Evolutionary conservation across 2,888 invertebrate genomes (phyloP), one percentile per base, ranked within the genome.

Genomic region (Eupithecia tripunctaria): DNA sequence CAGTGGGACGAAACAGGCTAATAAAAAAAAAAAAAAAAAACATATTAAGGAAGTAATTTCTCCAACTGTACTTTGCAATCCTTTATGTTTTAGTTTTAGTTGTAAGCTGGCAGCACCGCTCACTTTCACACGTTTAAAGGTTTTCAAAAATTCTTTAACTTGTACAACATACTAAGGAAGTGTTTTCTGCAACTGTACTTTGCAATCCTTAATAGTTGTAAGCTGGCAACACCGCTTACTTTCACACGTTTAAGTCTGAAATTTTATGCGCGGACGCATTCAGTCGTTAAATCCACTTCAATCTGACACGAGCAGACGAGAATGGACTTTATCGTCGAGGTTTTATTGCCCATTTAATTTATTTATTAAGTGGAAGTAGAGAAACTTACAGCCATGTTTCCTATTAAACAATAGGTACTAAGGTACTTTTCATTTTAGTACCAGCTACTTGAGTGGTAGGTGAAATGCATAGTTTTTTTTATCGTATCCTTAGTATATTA

Each of bases 201-300:
- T 14, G 38, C 32, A 14, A 27, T 90, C 88, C 89, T 84, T 76
- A 79, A 86, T 86, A 89, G 85, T 81, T 71, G 88, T 90, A 89
- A 90, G 90, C 84, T 81, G 79, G 78, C 79, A 82, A 84, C 79
- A 81, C 78, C 82, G 78, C 79, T 82, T 78, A 86, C 82, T 88
- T 86, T 86, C 84, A 78, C 81, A 81, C 78, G 81, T 77, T 87
- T 25, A 87, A 86, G 86, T 81, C 74, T 76, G 74, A 63, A 7
- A 81, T 85, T 89, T 88, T 88, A 91, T 90, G 91, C 87, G 85
- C 81, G 70, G 73, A 79, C 85, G 86, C 86, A 87, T 74, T 81
- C 79, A 75, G 80, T 88, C 88, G 87, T 90, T 87, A 89, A 90
- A 84, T 51, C 71, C 72, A 63, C 74, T 73, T 78, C 79, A 75